These are phyloP conservation scores for Actinia tenebrosa DNA, from an alignment of 64 coral and sea anemone genomes.

Conservation along the genomic window DNA sequence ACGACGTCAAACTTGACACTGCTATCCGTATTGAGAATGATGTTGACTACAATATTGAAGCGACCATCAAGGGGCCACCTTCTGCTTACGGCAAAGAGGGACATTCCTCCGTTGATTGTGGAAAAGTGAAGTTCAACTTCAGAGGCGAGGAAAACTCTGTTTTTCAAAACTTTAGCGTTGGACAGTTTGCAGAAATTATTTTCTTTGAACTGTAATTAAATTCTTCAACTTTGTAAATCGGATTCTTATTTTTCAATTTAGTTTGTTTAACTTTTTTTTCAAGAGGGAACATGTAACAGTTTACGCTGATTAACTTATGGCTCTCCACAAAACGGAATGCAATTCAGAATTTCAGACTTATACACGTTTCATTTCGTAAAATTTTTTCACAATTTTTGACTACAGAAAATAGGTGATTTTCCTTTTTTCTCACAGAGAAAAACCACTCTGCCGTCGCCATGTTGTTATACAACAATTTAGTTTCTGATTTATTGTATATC, in stretches of 20 bases:
- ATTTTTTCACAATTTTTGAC: too few species aligned
- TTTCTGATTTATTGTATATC: too few species aligned
- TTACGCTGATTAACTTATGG: too few species aligned
- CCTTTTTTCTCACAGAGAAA: too few species aligned
- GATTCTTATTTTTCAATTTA: not conserved
- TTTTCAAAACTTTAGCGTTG: conserved; percentile 16
- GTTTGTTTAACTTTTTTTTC: not conserved
- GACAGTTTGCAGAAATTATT: conserved; percentile 70
- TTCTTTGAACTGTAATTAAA: conserved; percentile 25
- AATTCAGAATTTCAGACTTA: too few species aligned
- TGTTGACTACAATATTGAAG: conserved; percentile 33
- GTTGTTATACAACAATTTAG: too few species aligned
- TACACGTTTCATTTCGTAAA: too few species aligned
- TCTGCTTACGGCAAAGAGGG: conserved; percentile 28
- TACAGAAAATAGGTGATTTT: too few species aligned
- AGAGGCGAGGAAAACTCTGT: conserved; percentile 11
- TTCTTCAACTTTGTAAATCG: not conserved
- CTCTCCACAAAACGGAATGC: too few species aligned
- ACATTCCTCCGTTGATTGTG: not conserved
- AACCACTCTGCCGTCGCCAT: too few species aligned
- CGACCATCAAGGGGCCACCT: conserved; percentile 18
- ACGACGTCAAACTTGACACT: conserved; percentile 47
- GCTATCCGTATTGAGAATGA: conserved; percentile 7
- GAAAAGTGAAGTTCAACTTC: conserved; percentile 26
- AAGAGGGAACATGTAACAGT: too few species aligned